A percentile compares a stretch with the other conserved stretches of the same genome.
Evolutionary conservation across 1,140 invertebrate genomes (phyloP).

Genomic region (Lethocerus indicus): DNA sequence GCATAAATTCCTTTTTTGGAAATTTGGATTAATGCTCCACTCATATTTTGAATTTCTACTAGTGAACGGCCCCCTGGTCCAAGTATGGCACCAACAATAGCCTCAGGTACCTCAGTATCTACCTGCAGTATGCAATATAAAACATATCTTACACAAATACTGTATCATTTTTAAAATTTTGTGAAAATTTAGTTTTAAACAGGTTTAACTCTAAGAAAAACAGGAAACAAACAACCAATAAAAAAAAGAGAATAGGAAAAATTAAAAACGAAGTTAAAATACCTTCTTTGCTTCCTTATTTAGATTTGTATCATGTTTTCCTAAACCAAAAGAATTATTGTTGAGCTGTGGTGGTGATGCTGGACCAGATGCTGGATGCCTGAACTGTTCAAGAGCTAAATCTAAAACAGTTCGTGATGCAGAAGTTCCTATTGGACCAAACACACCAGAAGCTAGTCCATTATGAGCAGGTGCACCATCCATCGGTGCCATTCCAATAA

Average conservation of each 20-base stretch:
- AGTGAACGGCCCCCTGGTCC: slow-evolving; percentile 89
- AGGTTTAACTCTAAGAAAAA: neutral
- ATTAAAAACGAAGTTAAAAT: neutral
- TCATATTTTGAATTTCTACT: slow-evolving; percentile 91
- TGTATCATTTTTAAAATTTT: neutral
- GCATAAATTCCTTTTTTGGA: slow-evolving; percentile 96
- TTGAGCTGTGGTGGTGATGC: slow-evolving; percentile 49
- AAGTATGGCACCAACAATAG: slow-evolving; percentile 91
- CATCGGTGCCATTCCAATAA: slow-evolving; percentile 39
- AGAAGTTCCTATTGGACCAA: slow-evolving; percentile 59
- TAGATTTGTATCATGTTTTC: slow-evolving; percentile 7
- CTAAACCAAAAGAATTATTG: slow-evolving; percentile 47
- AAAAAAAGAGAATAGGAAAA: neutral
- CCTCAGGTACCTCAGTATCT: slow-evolving; percentile 77
- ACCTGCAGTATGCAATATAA: slow-evolving; percentile 33
- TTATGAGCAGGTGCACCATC: slow-evolving; percentile 36
- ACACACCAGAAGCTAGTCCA: slow-evolving; percentile 42
- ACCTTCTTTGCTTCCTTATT: slow-evolving; percentile 10
- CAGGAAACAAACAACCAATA: neutral
- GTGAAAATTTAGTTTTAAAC: no score
- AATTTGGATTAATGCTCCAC: slow-evolving; percentile 93
- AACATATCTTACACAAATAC: neutral
- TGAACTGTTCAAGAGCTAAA: slow-evolving; percentile 50
- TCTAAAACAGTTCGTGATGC: slow-evolving; percentile 17
- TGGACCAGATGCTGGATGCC: slow-evolving; percentile 38